phyloP scores from a whole-genome alignment of 2,113 vertebrate genomes.

The Cairina moschata region DNA sequence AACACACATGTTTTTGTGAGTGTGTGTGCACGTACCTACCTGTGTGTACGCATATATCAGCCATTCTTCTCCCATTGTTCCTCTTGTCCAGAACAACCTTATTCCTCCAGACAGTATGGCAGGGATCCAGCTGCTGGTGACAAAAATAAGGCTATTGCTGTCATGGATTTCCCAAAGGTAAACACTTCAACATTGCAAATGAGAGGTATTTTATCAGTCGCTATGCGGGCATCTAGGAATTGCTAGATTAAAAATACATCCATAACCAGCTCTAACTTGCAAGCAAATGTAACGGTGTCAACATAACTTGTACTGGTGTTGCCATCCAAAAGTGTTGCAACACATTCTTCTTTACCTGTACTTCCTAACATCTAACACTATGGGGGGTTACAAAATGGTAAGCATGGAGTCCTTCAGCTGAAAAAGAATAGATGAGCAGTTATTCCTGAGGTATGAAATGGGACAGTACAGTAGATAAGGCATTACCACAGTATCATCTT shows the following conservation, averaged over 20 bases:
- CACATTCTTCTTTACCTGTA: neutral
- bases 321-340: neutral
- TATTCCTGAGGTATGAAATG: neutral
- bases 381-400: neutral
- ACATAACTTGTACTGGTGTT: neutral
- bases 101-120: neutral
- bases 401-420: neutral
- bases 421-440: neutral
- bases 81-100: neutral
- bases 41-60: rapidly evolving
- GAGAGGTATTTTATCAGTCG: neutral
- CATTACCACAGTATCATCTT: neutral
- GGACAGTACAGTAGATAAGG: neutral
- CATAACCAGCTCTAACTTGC: neutral
- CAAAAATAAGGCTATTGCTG: rapidly evolving
- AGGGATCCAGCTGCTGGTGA: neutral
- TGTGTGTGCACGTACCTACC: no score
- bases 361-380: neutral
- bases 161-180: neutral
- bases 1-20: rapidly evolving
- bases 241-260: neutral
- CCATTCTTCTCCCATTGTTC: neutral
- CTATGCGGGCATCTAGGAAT: neutral
- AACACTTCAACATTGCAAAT: neutral
- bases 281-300: neutral